A percentile compares a stretch with the other conserved stretches of the same genome.
Conservation (phyloP, 2,888 invertebrate genomes). For the Tachina lurida region DNA sequence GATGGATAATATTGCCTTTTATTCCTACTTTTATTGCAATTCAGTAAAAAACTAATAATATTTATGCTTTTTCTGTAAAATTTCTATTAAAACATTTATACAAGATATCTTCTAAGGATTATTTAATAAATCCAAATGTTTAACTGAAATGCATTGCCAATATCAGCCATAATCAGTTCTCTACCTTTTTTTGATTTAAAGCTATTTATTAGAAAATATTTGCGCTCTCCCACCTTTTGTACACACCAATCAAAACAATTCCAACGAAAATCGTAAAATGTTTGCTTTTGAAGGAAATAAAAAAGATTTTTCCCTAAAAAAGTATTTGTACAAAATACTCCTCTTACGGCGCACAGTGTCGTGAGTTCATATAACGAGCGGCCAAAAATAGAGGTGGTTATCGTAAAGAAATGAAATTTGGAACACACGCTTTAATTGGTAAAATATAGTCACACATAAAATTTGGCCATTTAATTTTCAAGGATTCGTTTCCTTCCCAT, state of each 20-base stretch:
- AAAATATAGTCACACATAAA: too few relatives aligned
- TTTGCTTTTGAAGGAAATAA: background rate
- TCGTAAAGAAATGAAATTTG: too few relatives aligned
- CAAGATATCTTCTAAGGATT: background rate
- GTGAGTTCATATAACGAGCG: too few relatives aligned
- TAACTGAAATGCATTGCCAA: constrained; percentile 1
- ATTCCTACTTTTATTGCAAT: too few relatives aligned
- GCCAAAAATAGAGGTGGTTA: too few relatives aligned
- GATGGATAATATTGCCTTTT: too few relatives aligned
- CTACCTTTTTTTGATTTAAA: constrained; percentile 44
- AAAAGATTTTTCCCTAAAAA: background rate
- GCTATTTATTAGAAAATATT: constrained; percentile 23
- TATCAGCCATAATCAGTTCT: background rate
- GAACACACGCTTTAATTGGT: too few relatives aligned
- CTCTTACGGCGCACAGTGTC: background rate
- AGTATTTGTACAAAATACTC: constrained; percentile 41
- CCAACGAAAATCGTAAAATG: constrained; percentile 19
- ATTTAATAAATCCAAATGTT: background rate
- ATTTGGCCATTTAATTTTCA: too few relatives aligned
- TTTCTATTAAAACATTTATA: too few relatives aligned
- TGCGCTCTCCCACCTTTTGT: constrained; percentile 12
- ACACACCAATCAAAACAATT: constrained; percentile 11
- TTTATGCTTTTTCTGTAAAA: too few relatives aligned
- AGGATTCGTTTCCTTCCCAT: too few relatives aligned
- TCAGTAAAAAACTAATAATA: too few relatives aligned